Evolutionary conservation across 2,113 vertebrate species (phyloP).

Genomic region (Jacana jacana): DNA sequence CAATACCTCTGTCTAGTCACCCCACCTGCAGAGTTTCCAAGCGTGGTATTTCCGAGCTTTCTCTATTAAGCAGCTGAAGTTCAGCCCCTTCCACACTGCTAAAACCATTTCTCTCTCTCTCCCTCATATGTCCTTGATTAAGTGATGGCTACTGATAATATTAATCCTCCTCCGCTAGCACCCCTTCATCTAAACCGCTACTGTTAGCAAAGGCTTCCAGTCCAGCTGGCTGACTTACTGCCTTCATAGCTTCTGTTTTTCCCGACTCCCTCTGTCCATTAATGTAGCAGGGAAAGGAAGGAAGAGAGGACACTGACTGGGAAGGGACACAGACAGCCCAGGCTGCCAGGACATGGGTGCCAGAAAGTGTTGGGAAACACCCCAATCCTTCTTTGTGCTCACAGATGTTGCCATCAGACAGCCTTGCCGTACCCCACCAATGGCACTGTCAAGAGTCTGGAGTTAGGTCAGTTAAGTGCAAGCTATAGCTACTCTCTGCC

Average conservation of each 20-base stretch:
- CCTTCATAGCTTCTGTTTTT: slow-evolving; percentile 15
- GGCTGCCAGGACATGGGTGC: slow-evolving; percentile 10
- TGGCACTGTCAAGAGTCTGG: neutral
- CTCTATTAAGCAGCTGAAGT: neutral
- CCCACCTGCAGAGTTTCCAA: neutral
- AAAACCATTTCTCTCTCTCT: neutral
- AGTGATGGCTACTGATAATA: neutral
- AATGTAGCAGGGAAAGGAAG: neutral
- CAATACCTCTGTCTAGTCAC: neutral
- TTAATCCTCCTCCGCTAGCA: neutral
- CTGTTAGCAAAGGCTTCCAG: neutral
- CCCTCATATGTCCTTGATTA: neutral
- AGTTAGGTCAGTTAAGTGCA: neutral
- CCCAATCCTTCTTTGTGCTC: neutral
- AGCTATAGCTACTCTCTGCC: neutral
- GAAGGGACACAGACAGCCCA: neutral
- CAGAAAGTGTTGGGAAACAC: slow-evolving; percentile 11
- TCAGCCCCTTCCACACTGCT: neutral
- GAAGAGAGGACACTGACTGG: neutral
- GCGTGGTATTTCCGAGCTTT: neutral
- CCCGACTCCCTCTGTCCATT: neutral
- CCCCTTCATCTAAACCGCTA: neutral
- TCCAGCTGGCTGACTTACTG: slow-evolving; percentile 14
- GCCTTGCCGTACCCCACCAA: neutral
- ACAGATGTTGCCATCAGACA: neutral